Percentiles rank a stretch among this genome's conserved stretches.
phyloP scores from a whole-genome alignment of 2,113 vertebrate genomes.

The Hiodon alosoides region DNA sequence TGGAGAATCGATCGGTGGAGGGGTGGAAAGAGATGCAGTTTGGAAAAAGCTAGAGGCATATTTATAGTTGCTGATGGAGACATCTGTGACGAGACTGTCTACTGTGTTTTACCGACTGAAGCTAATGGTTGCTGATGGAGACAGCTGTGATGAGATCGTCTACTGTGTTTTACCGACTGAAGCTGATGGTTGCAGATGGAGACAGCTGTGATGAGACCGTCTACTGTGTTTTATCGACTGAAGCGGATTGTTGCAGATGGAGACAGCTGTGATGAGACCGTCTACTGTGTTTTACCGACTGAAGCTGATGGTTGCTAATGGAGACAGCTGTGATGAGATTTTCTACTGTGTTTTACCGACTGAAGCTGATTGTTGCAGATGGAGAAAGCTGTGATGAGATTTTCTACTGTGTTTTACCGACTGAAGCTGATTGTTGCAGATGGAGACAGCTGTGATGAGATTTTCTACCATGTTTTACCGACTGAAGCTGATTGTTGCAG shows the following conservation, averaged over 20 bases:
- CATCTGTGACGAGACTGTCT: neutral
- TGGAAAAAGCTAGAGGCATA: neutral
- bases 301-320: too few relatives aligned
- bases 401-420: neutral
- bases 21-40: neutral
- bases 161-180: neutral
- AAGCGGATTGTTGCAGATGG: neutral
- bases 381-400: too few relatives aligned
- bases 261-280: neutral
- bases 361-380: too few relatives aligned
- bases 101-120: neutral
- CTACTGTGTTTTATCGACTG: neutral
- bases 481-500: too few relatives aligned
- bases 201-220: neutral
- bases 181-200: neutral
- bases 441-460: too few relatives aligned
- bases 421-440: too few relatives aligned
- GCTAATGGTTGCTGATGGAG: neutral
- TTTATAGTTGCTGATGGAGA: neutral
- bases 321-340: too few relatives aligned
- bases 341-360: neutral
- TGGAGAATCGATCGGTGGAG: conserved; percentile 16
- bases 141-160: neutral
- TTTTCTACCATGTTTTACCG: neutral
- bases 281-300: neutral